Base-by-base conservation (phyloP, 2,113 vertebrate species). In the Neolamprologus longior region DNA sequence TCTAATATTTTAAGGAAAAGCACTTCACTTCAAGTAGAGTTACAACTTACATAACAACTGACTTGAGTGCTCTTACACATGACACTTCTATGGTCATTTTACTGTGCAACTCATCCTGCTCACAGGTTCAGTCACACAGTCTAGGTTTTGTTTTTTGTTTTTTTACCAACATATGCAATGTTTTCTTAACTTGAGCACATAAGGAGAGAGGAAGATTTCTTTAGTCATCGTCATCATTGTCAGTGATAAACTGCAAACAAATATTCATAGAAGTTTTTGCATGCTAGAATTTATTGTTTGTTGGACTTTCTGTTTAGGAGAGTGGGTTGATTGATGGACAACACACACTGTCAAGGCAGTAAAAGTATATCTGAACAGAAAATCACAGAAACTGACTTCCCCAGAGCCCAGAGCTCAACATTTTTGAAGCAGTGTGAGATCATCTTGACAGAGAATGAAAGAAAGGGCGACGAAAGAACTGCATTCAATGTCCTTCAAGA, bases 101-200 rank as follows among this genome's bases (percentile, higher is more conserved):
- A 45, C 40, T 17, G 9, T 47, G 42, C 68, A 76, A 47, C 1
- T 3, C 21, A 73, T 45, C 37, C 37, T 45, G 2, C 0, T 73
- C 37, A 73, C 37, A 26, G 66, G 58, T 63, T 63, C 5, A 63
- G 58, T 19, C 6, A 3, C 8, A 6, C 7, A 63, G 58, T 63
- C 9, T 33, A 63, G 28, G 28, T 63, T 11, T 33, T 10, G 0
- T 2, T 9, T 24, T 26, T 2, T 7, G 0, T 2, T 2, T 40
- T 5, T 42, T 45, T n/a, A 8, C 21, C 21, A 26, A 73, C 13
- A 40, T 68, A 42, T 2, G n/a, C 21, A 45, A 73, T 45, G 2
- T 73, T 42, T 10, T 73, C 21, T 42, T 73, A 73, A 26, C 37
- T 71, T 26, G 3, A 73, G 21, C 66, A 15, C 66, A 73, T 45